Percentiles rank a stretch among this genome's conserved stretches.
These are phyloP conservation scores for Cerceris ruficornis DNA, from an alignment of 2,888 invertebrate genomes.

Conservation along the genomic window DNA sequence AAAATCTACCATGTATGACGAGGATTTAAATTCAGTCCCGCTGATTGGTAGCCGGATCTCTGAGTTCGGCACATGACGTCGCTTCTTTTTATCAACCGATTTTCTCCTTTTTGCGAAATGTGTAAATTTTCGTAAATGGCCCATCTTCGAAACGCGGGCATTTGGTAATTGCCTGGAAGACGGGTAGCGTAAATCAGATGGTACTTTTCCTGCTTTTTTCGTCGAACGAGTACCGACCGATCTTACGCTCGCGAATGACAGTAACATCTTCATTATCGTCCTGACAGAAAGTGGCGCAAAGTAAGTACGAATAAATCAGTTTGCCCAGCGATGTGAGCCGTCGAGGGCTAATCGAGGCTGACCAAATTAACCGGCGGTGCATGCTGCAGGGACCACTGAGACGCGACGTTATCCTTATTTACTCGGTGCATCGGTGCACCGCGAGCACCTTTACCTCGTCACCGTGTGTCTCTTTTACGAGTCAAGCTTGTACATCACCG, in stretches of 20 bases:
- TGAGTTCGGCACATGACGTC: too few species aligned
- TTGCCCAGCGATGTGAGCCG: conserved; percentile 26
- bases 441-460: conserved; percentile 20
- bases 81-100: too few species aligned
- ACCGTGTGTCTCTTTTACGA: conserved; percentile 29
- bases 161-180: too few species aligned
- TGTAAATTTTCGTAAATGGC: too few species aligned
- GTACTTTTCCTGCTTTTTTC: conserved; percentile 32
- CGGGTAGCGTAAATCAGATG: conserved; percentile 6
- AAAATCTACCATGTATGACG: too few species aligned
- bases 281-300: conserved; percentile 18
- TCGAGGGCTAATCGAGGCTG: conserved; percentile 58
- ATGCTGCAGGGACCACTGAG: conserved; percentile 36
- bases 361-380: conserved; percentile 55
- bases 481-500: conserved; percentile 12
- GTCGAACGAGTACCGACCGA: conserved; percentile 13
- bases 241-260: conserved; percentile 33
- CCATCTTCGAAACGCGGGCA: too few species aligned
- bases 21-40: too few species aligned
- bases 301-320: conserved; percentile 53
- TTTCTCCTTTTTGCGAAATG: too few species aligned
- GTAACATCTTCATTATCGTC: conserved; percentile 54
- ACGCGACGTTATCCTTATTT: conserved; percentile 59
- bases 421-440: conserved; percentile 32
- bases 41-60: too few species aligned